These are phyloP conservation scores for Branchipolynoe longqiensis DNA, from an alignment of 2,888 invertebrate genomes.

Conservation along the genomic window DNA sequence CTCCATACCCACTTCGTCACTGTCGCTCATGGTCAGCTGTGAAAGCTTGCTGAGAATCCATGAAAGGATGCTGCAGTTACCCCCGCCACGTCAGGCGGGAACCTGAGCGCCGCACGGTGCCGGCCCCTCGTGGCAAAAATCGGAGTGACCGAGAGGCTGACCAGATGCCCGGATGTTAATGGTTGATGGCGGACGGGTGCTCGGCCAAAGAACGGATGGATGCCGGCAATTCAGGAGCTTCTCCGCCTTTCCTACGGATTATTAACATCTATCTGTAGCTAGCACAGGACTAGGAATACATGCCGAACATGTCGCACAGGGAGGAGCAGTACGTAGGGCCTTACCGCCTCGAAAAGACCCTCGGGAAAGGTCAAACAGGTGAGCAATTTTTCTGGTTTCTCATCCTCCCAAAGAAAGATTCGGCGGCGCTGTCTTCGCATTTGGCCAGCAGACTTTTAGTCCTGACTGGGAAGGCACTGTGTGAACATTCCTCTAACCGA, in stretches of 20 bases:
- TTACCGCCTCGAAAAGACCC: conserved; percentile 98
- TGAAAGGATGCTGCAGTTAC: too few relatives aligned
- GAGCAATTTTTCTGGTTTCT: conserved; percentile 68
- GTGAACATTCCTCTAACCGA: too few relatives aligned
- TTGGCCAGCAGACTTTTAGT: background rate
- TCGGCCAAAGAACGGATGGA: conserved; percentile 40
- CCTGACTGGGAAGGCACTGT: background rate
- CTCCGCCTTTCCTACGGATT: conserved; percentile 33
- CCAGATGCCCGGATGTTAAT: conserved; percentile 62
- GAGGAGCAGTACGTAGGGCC: conserved; percentile 95
- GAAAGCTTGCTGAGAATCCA: too few relatives aligned
- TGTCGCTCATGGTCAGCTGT: too few relatives aligned
- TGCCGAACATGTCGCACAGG: conserved; percentile 69
- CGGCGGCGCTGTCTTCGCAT: background rate
- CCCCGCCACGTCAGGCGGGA: background rate
- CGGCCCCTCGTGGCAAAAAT: conserved; percentile 40
- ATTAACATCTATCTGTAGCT: conserved; percentile 48
- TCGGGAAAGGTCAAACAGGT: conserved; percentile 99
- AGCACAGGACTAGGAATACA: conserved; percentile 44
- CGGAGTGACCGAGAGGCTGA: conserved; percentile 42
- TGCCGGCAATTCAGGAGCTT: conserved; percentile 55
- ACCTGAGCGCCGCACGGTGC: background rate
- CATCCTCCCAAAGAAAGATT: background rate
- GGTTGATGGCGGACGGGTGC: conserved; percentile 56
- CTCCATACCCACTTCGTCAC: too few relatives aligned